Evolutionary conservation across 2,797 vertebrate species (phyloP).

Genomic region (Acomys russatus): DNA sequence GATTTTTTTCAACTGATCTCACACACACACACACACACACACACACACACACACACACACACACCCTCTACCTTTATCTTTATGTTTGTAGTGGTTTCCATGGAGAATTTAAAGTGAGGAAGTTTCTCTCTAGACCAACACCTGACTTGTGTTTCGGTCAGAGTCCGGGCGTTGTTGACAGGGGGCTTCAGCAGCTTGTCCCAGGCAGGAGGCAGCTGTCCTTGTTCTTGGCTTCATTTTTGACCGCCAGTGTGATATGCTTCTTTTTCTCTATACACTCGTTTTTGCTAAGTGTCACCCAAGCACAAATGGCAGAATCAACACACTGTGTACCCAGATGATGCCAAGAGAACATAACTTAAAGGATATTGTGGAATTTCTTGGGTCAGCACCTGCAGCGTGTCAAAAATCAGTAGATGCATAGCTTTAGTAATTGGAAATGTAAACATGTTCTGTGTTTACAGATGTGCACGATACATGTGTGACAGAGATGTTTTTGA

Average conservation of each 20-base stretch:
- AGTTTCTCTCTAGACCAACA: neutral
- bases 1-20: neutral
- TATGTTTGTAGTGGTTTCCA: constrained; percentile 25
- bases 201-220: neutral
- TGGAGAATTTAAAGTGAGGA: constrained; percentile 44
- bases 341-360: neutral
- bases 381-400: constrained; percentile 17
- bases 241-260: neutral
- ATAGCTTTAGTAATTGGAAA: constrained; percentile 25
- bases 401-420: constrained; percentile 30
- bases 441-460: constrained; percentile 39
- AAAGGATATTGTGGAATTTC: neutral
- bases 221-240: neutral
- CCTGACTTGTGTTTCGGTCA: neutral
- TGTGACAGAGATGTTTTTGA: constrained; percentile 22
- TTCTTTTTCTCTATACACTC: neutral
- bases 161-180: neutral
- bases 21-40: neutral
- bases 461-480: neutral
- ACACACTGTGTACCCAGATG: constrained; percentile 11
- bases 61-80: neutral
- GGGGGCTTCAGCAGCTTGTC: neutral
- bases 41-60: neutral
- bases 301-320: neutral
- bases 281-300: neutral